Conservation (phyloP, 2,113 vertebrate genomes). For the Callithrix jacchus region DNA sequence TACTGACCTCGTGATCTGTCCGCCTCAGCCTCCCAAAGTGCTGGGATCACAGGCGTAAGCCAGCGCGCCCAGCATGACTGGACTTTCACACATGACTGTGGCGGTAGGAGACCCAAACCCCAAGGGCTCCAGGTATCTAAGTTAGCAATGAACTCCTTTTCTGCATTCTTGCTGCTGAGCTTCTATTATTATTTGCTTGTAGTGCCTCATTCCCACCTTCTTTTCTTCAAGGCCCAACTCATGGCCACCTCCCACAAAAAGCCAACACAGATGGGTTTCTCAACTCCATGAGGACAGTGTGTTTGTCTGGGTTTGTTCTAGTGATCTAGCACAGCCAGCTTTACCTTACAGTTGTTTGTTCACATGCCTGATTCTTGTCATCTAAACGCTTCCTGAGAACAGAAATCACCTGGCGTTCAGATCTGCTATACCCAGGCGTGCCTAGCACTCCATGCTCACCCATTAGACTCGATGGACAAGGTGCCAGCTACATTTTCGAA, state of each 20-base stretch:
- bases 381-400: background rate
- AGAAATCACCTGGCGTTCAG: background rate
- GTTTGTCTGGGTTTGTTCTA: background rate
- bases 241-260: background rate
- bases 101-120: background rate
- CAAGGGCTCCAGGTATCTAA: background rate
- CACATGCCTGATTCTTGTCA: fast-evolving
- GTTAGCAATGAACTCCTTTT: background rate
- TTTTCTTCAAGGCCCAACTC: background rate
- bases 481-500: background rate
- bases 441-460: too few relatives aligned
- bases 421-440: background rate
- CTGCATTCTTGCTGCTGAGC: too few relatives aligned
- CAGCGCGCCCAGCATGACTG: background rate
- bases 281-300: too few relatives aligned
- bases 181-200: background rate
- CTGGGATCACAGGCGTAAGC: too few relatives aligned
- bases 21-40: too few relatives aligned
- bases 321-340: too few relatives aligned
- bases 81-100: too few relatives aligned
- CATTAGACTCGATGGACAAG: fast-evolving
- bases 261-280: background rate
- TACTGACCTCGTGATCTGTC: too few relatives aligned
- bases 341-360: too few relatives aligned
- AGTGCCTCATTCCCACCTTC: background rate